Percentiles rank a stretch among this genome's conserved stretches.
These are phyloP conservation scores for Drosophila grimshawi DNA, from an alignment of 1,140 invertebrate genomes.

Conservation along the genomic window DNA sequence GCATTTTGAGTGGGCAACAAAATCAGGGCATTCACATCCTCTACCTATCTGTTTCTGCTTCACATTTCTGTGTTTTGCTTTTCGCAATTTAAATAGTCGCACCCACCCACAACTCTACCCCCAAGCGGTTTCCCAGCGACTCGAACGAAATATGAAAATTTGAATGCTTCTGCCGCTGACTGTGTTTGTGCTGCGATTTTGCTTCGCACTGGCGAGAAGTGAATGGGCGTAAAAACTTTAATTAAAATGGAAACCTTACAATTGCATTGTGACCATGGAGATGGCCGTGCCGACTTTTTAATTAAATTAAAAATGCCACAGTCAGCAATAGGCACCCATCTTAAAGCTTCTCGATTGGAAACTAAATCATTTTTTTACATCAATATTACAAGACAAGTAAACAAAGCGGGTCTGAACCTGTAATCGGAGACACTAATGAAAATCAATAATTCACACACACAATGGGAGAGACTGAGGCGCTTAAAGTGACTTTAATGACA, in stretches of 20 bases:
- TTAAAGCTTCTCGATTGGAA: conserved; percentile 39
- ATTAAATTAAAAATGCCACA: conserved; percentile 72
- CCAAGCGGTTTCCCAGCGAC: conserved; percentile 17
- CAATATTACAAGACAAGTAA: conserved; percentile 34
- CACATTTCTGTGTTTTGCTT: conserved; percentile 44
- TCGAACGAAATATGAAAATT: conserved; percentile 73
- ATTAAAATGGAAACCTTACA: conserved; percentile 81
- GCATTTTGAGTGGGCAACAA: conserved; percentile 42
- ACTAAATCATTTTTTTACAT: conserved; percentile 45
- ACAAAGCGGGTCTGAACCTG: conserved; percentile 46
- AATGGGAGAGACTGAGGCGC: conserved; percentile 47
- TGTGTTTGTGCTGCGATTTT: conserved; percentile 68
- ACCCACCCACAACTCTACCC: conserved; percentile 4
- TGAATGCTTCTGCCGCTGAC: conserved; percentile 34
- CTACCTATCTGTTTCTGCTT: conserved; percentile 10
- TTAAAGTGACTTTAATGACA: conserved; percentile 57
- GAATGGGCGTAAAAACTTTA: conserved; percentile 78
- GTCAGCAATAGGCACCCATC: conserved; percentile 46
- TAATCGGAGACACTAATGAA: conserved; percentile 74
- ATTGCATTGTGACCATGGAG: conserved; percentile 71
- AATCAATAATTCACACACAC: conserved; percentile 78
- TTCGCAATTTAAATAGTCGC: conserved; percentile 54
- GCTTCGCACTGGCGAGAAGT: conserved; percentile 49
- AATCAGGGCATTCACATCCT: conserved; percentile 22
- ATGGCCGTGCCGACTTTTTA: conserved; percentile 62